A percentile compares a stretch with the other conserved stretches of the same genome.
These are phyloP conservation scores for Drosophila lacteicornis DNA, from an alignment of 1,140 invertebrate genomes.

Conservation along the genomic window DNA sequence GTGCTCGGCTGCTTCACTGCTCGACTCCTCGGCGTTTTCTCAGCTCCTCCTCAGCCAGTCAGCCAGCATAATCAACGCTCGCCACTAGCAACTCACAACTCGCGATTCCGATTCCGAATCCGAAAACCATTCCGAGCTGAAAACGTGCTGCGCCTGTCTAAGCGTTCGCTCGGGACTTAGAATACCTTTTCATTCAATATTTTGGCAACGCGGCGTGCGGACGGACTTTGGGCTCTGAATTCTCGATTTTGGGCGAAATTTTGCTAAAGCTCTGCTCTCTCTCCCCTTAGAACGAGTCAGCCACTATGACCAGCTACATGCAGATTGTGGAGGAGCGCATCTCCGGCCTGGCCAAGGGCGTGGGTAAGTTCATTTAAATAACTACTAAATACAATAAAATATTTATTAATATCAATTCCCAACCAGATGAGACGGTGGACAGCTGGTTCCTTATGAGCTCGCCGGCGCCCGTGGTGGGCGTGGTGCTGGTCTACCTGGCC, in stretches of 20 bases:
- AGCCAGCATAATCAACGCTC: conserved; percentile 63
- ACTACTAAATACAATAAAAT: not conserved
- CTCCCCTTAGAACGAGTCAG: conserved; percentile 21
- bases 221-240: conserved; percentile 69
- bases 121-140: conserved; percentile 18
- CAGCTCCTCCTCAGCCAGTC: not conserved
- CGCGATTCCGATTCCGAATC: conserved; percentile 22
- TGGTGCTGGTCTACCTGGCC: conserved; percentile 89
- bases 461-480: conserved; percentile 86
- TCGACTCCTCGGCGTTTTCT: conserved; percentile 1
- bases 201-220: conserved; percentile 69
- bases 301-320: conserved; percentile 76
- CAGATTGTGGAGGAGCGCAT: conserved; percentile 81
- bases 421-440: conserved; percentile 87
- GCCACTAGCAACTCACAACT: conserved; percentile 12
- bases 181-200: conserved; percentile 81
- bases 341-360: conserved; percentile 75
- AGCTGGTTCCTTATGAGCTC: conserved; percentile 88
- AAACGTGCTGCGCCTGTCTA: conserved; percentile 62
- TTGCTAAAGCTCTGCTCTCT: conserved; percentile 47
- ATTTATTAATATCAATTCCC: not conserved
- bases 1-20: not conserved
- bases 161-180: conserved; percentile 56
- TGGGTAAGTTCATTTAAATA: conserved; percentile 63
- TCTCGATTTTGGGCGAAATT: conserved; percentile 50